Conservation (phyloP, 2,888 invertebrate species). For the Mythimna ferrago region DNA sequence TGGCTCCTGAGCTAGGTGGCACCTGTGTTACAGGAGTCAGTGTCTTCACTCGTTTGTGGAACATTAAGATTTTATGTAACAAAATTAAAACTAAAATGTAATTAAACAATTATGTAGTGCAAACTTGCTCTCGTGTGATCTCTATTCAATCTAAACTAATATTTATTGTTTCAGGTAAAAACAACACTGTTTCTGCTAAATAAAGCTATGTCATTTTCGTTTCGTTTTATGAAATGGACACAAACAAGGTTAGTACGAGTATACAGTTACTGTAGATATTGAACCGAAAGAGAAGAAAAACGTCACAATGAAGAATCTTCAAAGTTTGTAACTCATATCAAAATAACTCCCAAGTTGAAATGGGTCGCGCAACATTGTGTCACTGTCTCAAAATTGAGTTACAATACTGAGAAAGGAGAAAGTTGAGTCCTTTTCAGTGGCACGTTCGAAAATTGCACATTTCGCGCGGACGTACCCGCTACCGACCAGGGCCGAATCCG, state of each 20-base stretch:
- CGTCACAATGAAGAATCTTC: slow-evolving; percentile 60
- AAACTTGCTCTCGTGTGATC: no score
- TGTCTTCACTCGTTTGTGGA: no score
- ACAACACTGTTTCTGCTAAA: slow-evolving; percentile 14
- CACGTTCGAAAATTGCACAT: slow-evolving; percentile 82
- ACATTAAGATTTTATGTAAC: no score
- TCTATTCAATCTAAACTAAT: not conserved
- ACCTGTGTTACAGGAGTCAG: no score
- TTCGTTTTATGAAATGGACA: not conserved
- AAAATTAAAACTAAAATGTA: no score
- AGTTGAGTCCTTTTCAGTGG: slow-evolving; percentile 76
- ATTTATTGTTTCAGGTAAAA: slow-evolving; percentile 61
- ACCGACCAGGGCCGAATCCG: slow-evolving; percentile 61
- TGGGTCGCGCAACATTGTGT: slow-evolving; percentile 77
- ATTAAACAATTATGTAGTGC: no score
- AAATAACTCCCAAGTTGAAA: slow-evolving; percentile 75
- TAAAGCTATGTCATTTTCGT: slow-evolving; percentile 16
- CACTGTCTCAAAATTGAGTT: slow-evolving; percentile 80
- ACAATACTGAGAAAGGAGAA: slow-evolving; percentile 74
- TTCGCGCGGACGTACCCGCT: slow-evolving; percentile 66
- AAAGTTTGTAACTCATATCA: slow-evolving; percentile 71
- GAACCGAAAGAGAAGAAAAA: slow-evolving; percentile 43
- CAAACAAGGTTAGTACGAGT: slow-evolving; percentile 48
- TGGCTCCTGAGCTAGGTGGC: no score
- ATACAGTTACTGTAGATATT: slow-evolving; percentile 7